phyloP scores from a whole-genome alignment of 2,888 invertebrate species.

The Clunio marinus region DNA sequence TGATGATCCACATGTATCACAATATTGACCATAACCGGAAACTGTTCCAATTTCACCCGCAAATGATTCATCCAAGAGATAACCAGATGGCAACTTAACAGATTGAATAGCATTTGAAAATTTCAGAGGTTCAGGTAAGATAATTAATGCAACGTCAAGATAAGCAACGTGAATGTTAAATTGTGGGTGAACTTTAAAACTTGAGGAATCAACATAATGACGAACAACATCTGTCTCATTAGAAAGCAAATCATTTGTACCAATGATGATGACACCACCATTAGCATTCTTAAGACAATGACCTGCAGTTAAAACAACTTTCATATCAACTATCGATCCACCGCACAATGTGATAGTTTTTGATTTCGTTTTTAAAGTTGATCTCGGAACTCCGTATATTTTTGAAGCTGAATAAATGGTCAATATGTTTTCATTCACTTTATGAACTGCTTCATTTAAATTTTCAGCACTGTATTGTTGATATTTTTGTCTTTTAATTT shows the following conservation, averaged over 20 bases:
- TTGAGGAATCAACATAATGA: neutral
- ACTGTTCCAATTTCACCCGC: conserved; percentile 8
- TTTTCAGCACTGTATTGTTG: no score
- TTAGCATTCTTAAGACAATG: conserved; percentile 20
- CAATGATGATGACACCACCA: neutral
- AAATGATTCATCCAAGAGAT: conserved; percentile 3
- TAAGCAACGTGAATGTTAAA: conserved; percentile 40
- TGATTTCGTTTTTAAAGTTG: no score
- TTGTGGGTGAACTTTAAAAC: conserved; percentile 20
- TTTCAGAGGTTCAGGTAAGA: conserved; percentile 43
- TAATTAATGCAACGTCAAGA: conserved; percentile 48
- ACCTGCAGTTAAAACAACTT: conserved; percentile 12
- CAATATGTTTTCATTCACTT: no score
- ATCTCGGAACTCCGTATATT: no score
- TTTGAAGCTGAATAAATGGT: no score
- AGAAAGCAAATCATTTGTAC: neutral
- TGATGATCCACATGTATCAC: neutral
- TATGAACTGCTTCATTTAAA: no score
- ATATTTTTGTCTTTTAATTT: no score
- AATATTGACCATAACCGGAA: conserved; percentile 2
- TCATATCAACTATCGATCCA: conserved; percentile 17
- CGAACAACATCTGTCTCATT: neutral
- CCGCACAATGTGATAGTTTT: no score
- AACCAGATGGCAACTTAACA: conserved; percentile 41
- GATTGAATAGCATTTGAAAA: conserved; percentile 41